Evolutionary conservation across 2,797 vertebrate genomes (phyloP), one percentile per base, ranked within the genome.

Genomic region (Epinephelus malabaricus): DNA sequence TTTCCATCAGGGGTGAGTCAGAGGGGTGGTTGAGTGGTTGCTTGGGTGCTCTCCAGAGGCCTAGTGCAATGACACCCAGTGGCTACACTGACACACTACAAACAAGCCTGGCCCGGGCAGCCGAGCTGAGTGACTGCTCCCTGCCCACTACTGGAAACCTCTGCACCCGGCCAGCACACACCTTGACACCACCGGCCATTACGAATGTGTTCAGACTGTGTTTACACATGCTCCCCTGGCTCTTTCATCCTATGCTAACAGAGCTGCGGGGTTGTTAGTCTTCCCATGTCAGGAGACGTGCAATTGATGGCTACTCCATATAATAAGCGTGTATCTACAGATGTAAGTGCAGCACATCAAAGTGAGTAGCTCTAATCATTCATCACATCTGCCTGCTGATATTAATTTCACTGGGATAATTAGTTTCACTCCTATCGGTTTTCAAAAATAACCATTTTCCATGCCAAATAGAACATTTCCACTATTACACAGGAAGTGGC

Each of bases 21-120:
- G 91, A 93, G 88, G 88, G 92, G 86, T 92, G 92, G 88, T 84
- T 92, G 85, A 93, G 90, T 89, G 89, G 92, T 88, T 93, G 90
- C 89, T 91, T 94, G 91, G 92, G 90, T 89, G 88, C 90, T 92
- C 92, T 95, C 92, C 92, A 93, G 91, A 92, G 90, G 80, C 86
- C 89, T 75, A 69, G 89, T 91, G 91, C 91, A 93, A 95, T 95
- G 95, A 95, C 95, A 95, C 94, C 95, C 94, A 94, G 94, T 95
- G 95, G 95, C 91, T 89, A 90, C 83, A 88, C 81, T 87, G 84
- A 93, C 92, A 95, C 91, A 95, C 91, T 94, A 91, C 95, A 95
- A 94, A 96, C 89, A 92, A 88, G 25, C 69, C 73, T 76, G 85
- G 86, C 81, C 69, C 1, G 61, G 80, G 80, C 80, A 83, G 81